Base-by-base conservation (phyloP, 1,140 invertebrate genomes). In the Ectropis grisescens region DNA sequence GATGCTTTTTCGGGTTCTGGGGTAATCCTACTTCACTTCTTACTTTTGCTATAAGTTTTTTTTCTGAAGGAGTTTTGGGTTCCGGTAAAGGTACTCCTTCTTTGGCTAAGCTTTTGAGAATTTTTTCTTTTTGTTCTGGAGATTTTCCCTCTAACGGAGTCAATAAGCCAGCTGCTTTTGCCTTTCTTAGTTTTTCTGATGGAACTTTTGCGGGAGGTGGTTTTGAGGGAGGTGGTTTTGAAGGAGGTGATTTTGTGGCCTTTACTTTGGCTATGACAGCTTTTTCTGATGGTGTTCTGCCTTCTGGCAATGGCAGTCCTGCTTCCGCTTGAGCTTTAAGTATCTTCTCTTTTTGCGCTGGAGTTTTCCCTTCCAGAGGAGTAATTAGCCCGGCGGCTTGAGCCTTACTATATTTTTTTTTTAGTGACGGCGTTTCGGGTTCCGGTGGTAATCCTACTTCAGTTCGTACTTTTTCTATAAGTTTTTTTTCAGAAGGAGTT, bases 341-440 rank as follows among this genome's bases (percentile, higher is more conserved):
- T 13, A 52, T 58, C 30, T 53, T 58, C 46, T 65, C 53, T 41
- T 53, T 62, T 47, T 65, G 38, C 1, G 15, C 14, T 1, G 29
- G 27, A 5, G 43, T 31, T 52, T 68, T 68, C 2, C 41, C 49
- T 43, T 56, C 36, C 12, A 62, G 13, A 6, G 58, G 44, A 3
- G 48, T 45, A 9, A 61, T 29, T n/a, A 55, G 7, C 11, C 47
- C 52, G 2, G 34, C 40, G 8, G 34, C 37, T 24, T 29, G 31
- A 2, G 47, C 47, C 39, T 37, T 49, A 29, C 33, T 16, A 13
- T 34, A 40, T 42, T 49, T 48, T 36, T 51, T 34, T 45, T 46
- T 47, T 42, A 42, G 24, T 11, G 22, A 13, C 11, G 28, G 5
- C 7, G 34, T 38, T 33, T 35, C 33, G 2, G 50, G 45, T 40